Evolutionary conservation across 2,113 vertebrate genomes (phyloP).

Genomic region (Oreamnos americanus): DNA sequence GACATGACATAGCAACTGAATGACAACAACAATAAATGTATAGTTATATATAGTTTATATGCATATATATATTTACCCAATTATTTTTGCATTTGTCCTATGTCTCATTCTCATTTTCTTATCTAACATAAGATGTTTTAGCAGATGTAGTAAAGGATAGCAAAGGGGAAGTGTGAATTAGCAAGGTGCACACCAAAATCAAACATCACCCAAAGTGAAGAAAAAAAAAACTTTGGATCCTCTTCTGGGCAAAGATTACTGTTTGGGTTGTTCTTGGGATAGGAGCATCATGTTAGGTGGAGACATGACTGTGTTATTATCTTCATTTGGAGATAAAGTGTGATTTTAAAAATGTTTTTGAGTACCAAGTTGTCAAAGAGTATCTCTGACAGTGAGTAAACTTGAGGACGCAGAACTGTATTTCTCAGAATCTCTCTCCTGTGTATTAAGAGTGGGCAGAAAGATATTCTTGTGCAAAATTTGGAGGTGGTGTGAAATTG

Average conservation of each 20-base stretch:
- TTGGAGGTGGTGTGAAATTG: neutral
- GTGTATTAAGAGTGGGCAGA: neutral
- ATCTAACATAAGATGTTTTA: neutral
- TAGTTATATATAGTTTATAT: neutral
- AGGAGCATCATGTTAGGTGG: neutral
- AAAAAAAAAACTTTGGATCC: neutral
- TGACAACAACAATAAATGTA: neutral
- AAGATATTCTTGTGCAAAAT: neutral
- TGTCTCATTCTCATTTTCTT: neutral
- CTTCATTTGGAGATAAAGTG: neutral
- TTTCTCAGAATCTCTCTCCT: neutral
- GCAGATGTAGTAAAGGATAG: neutral
- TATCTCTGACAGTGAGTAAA: neutral
- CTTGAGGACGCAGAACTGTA: neutral
- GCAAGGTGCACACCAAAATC: neutral
- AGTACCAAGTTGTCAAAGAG: neutral
- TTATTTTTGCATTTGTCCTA: neutral
- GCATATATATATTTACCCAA: neutral
- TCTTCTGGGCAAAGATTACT: neutral
- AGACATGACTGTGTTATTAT: neutral
- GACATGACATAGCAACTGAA: accelerated
- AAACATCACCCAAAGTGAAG: neutral
- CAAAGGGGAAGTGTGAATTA: neutral
- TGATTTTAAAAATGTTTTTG: neutral
- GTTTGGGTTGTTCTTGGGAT: neutral